phyloP scores from a whole-genome alignment of 2,113 vertebrate species.

The Serinus canaria region DNA sequence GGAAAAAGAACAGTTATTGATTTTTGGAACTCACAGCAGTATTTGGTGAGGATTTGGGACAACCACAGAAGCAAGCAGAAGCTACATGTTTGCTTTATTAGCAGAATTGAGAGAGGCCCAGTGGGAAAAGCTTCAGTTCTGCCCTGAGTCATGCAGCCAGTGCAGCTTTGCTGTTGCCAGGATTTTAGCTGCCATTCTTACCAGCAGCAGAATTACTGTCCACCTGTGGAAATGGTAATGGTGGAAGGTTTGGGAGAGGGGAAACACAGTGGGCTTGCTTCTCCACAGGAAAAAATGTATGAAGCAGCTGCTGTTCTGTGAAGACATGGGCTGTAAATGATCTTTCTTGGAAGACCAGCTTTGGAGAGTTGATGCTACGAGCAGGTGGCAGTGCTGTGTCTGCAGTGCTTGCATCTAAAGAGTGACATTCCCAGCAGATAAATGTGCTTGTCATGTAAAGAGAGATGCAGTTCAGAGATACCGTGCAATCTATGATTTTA shows the following conservation, averaged over 20 bases:
- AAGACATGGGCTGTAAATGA: neutral
- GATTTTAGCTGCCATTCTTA: neutral
- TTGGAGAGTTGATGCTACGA: neutral
- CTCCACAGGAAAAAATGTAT: neutral
- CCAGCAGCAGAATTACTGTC: neutral
- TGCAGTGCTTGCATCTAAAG: neutral
- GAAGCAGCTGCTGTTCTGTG: neutral
- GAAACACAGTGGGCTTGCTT: neutral
- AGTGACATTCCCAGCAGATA: neutral
- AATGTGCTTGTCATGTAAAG: neutral
- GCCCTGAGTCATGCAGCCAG: neutral
- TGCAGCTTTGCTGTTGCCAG: neutral
- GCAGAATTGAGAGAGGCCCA: neutral
- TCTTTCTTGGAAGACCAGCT: neutral
- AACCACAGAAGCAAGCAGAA: neutral
- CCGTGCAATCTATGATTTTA: neutral
- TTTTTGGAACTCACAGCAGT: conserved; percentile 3
- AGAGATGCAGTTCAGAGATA: neutral
- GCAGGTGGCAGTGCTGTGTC: neutral
- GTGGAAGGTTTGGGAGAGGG: neutral
- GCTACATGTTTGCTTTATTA: neutral
- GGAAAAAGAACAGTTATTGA: neutral
- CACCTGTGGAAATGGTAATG: neutral
- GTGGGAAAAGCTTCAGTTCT: neutral
- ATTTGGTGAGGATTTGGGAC: neutral